These are phyloP conservation scores for Agrypnia vestita DNA, from an alignment of 1,140 invertebrate genomes.

Conservation along the genomic window DNA sequence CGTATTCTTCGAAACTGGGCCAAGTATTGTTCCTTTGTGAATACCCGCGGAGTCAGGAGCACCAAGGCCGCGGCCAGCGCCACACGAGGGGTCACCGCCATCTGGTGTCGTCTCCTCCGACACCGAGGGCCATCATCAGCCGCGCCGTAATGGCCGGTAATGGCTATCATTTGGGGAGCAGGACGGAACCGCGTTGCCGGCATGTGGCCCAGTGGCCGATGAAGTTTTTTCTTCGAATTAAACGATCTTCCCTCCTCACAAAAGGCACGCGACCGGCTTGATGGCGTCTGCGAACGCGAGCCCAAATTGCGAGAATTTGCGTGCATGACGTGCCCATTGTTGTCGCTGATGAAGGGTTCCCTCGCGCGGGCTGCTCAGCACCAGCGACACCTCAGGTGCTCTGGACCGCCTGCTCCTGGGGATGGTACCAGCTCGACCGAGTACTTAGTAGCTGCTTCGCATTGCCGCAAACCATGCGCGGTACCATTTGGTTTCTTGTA, in stretches of 20 bases:
- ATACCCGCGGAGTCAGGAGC: not conserved
- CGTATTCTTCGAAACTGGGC: not conserved
- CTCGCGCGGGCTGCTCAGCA: not conserved
- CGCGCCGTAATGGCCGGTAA: not conserved
- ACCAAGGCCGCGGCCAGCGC: not conserved
- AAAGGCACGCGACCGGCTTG: constrained; percentile 21
- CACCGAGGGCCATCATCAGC: constrained; percentile 9
- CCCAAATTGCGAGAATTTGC: not conserved
- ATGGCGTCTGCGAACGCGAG: not conserved
- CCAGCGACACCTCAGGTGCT: not conserved
- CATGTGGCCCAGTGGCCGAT: constrained; percentile 15
- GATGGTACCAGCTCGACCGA: not conserved
- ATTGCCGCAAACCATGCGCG: not conserved
- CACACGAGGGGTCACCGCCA: not conserved
- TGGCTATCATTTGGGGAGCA: constrained; percentile 13
- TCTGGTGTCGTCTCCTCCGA: not conserved
- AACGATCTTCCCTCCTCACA: constrained; percentile 9
- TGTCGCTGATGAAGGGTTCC: not conserved
- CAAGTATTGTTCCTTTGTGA: not conserved
- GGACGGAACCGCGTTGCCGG: not conserved
- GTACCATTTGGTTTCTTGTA: constrained; percentile 11
- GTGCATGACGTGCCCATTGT: constrained; percentile 7
- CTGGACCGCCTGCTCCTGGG: not conserved
- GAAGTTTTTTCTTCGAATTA: constrained; percentile 15
- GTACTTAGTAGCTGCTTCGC: not conserved